phyloP scores from a whole-genome alignment of 2,113 vertebrate genomes.

The Pheucticus melanocephalus region DNA sequence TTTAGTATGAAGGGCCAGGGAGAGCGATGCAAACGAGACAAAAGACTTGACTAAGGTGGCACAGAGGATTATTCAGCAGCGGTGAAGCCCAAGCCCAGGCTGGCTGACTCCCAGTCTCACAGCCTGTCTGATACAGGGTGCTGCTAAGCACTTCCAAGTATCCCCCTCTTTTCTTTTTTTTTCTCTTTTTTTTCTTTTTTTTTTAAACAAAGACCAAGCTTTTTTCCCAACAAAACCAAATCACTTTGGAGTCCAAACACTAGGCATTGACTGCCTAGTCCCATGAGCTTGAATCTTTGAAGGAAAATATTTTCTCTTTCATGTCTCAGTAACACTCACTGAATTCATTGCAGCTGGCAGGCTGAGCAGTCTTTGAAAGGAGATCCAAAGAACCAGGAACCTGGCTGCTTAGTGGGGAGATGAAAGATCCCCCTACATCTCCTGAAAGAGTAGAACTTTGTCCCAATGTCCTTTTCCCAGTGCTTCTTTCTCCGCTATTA shows the following conservation, averaged over 20 bases:
- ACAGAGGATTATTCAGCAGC: neutral
- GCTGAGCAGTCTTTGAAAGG: neutral
- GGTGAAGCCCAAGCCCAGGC: neutral
- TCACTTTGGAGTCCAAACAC: neutral
- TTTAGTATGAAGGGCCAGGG: neutral
- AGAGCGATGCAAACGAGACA: neutral
- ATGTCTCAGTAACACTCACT: neutral
- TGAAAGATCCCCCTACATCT: conserved; percentile 5
- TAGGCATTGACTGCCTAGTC: neutral
- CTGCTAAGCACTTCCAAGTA: neutral
- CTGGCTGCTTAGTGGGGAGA: neutral
- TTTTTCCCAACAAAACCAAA: neutral
- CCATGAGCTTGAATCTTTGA: neutral
- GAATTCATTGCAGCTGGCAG: conserved; percentile 18
- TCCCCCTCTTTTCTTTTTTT: too few species aligned
- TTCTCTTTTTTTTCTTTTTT: neutral
- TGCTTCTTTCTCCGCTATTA: neutral
- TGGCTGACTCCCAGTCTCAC: conserved; percentile 14
- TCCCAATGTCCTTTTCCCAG: neutral
- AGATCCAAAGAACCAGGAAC: neutral
- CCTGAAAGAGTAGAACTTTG: conserved; percentile 36
- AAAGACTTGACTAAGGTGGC: neutral
- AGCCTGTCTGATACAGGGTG: neutral
- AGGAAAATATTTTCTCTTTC: neutral
- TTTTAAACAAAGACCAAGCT: neutral